Conservation (phyloP, 2,113 vertebrate species). For the Isurus oxyrinchus region DNA sequence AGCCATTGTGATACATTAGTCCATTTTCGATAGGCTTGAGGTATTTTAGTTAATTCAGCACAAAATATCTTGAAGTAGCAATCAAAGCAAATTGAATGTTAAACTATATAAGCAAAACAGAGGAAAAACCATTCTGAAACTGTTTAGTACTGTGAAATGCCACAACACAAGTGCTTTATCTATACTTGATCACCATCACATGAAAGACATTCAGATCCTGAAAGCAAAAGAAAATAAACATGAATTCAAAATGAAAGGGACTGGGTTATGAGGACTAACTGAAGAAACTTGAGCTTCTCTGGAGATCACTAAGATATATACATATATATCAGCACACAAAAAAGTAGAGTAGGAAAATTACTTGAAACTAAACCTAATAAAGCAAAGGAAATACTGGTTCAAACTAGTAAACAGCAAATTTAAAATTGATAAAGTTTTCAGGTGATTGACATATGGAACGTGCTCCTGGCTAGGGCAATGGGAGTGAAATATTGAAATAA, state of each 20-base stretch:
- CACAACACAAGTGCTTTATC: neutral
- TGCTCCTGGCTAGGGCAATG: neutral
- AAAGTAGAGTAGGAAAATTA: neutral
- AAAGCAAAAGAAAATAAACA: neutral
- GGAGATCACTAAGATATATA: neutral
- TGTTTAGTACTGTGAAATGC: neutral
- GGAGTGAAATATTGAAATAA: neutral
- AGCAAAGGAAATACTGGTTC: neutral
- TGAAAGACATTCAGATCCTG: neutral
- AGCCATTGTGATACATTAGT: neutral
- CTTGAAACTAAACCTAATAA: neutral
- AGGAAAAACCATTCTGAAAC: neutral
- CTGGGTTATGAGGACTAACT: neutral
- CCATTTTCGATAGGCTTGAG: neutral
- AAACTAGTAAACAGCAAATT: neutral
- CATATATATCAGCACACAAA: too few species aligned
- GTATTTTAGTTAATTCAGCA: neutral
- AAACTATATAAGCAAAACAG: neutral
- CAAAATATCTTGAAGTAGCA: neutral
- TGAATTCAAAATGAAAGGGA: neutral
- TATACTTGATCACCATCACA: neutral
- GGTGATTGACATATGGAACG: neutral
- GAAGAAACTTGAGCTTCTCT: neutral
- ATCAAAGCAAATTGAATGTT: neutral
- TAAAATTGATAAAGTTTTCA: neutral